These are phyloP conservation scores for Papilio protenor DNA, from an alignment of 2,888 invertebrate species.

Conservation along the genomic window DNA sequence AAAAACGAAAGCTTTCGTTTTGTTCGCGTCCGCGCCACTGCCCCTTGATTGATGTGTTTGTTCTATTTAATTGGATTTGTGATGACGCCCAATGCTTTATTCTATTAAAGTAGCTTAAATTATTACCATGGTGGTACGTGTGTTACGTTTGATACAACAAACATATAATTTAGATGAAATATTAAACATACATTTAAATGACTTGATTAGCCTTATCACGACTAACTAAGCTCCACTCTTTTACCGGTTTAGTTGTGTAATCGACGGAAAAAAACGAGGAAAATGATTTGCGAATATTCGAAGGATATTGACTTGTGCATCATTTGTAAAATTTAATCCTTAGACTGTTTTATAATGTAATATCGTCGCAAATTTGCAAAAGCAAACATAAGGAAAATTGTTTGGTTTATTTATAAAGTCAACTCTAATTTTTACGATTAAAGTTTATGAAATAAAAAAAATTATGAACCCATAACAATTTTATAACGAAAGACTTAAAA, in stretches of 20 bases:
- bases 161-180: not conserved
- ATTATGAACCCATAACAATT: conserved; percentile 4
- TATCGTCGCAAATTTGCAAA: not conserved
- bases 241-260: conserved; percentile 1
- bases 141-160: not conserved
- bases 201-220: not conserved
- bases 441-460: not conserved
- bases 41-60: conserved; percentile 63
- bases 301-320: not conserved
- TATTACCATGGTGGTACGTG: conserved; percentile 6
- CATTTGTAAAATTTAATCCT: not conserved
- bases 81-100: conserved; percentile 56
- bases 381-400: not conserved
- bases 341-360: too few species aligned
- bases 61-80: conserved; percentile 59
- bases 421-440: not conserved
- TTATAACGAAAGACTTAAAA: conserved; percentile 15
- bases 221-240: not conserved
- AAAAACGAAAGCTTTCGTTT: conserved; percentile 59
- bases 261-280: not conserved
- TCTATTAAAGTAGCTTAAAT: conserved; percentile 51
- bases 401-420: not conserved
- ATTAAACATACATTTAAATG: not conserved
- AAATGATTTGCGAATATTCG: not conserved
- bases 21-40: conserved; percentile 51